Base-by-base conservation (phyloP, 2,797 vertebrate genomes). In the Cirrhinus mrigala region DNA sequence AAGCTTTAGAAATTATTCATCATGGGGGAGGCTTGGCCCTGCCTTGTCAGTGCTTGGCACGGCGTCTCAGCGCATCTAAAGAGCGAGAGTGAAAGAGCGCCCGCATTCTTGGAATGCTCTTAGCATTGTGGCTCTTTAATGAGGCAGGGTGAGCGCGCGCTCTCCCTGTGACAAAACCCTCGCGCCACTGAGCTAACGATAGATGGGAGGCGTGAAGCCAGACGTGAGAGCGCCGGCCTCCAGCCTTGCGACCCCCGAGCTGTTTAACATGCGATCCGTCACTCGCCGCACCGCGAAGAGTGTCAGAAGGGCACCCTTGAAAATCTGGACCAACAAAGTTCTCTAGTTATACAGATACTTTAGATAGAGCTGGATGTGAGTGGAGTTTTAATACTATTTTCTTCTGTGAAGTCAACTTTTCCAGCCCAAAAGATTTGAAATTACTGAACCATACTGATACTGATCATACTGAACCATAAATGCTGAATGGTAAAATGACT, bases 51-150 rank as follows among this genome's bases (percentile, higher is more conserved):
- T 22, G 88, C 86, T 85, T 89, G 91, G 91, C 91, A 93, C 91
- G 85, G 62, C 0, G 58, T 90, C 91, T 86, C 66, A 6, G 37
- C 69, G 70, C 79, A 83, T 87, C 75, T 86, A 85, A 78, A 87
- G 78, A 86, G 70, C 44, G 86, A 74, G 48, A 81, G 58, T 91
- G 90, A 91, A 91, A 91, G 86, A 33, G 66, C 48, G n/a, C 84
- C 87, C 70, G 81, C 93, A 94, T 95, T 94, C 93, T 90, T 90
- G 40, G 56, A 88, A 92, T 93, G 88, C 89, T 88, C 81, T 50
- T 75, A 64, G 89, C 90, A 91, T 92, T 94, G 92, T 91, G 81
- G 88, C 54, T 27, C 88, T 86, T 88, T 92, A 92, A 93, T 92
- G 91, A 92, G 74, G 89, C 85, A 50, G 85, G 82, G 89, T 68